These are phyloP conservation scores for Atethmia centrago DNA, from an alignment of 2,888 invertebrate species.

Conservation along the genomic window DNA sequence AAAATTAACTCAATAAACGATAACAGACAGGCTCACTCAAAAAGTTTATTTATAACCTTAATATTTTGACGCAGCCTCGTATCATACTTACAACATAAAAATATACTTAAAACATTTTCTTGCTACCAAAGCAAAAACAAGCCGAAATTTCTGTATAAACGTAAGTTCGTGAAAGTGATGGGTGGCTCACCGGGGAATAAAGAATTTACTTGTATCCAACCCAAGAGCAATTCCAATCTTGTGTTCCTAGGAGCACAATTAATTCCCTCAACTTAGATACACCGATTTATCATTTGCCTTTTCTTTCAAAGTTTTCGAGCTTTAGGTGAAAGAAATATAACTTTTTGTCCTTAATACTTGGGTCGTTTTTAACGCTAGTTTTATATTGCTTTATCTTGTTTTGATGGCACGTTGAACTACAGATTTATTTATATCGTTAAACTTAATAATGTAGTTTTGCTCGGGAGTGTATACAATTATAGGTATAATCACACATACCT, in stretches of 20 bases:
- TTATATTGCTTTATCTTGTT: constrained; percentile 1
- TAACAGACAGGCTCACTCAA: constrained; percentile 18
- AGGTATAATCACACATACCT: background rate
- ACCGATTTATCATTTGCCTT: constrained; percentile 71
- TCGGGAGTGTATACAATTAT: background rate
- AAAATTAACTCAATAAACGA: constrained; percentile 19
- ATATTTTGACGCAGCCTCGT: constrained; percentile 28
- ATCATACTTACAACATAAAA: constrained; percentile 49
- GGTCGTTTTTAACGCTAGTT: constrained; percentile 15
- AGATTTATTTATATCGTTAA: background rate
- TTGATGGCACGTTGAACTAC: constrained; percentile 1
- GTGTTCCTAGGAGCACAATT: constrained; percentile 69
- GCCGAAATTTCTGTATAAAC: constrained; percentile 40
- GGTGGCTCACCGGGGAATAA: constrained; percentile 61
- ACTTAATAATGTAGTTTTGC: background rate
- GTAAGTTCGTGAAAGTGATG: constrained; percentile 59
- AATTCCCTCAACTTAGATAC: constrained; percentile 70
- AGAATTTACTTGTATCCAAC: constrained; percentile 65
- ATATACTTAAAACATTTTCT: constrained; percentile 49
- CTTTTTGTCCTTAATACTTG: constrained; percentile 34
- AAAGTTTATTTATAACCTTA: constrained; percentile 27
- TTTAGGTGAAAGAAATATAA: constrained; percentile 23
- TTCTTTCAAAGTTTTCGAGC: constrained; percentile 61
- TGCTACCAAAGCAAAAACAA: constrained; percentile 40
- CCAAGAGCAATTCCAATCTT: constrained; percentile 65